These are phyloP conservation scores for Petrocephalus zakoni DNA, from an alignment of 2,113 vertebrate genomes.

Conservation along the genomic window DNA sequence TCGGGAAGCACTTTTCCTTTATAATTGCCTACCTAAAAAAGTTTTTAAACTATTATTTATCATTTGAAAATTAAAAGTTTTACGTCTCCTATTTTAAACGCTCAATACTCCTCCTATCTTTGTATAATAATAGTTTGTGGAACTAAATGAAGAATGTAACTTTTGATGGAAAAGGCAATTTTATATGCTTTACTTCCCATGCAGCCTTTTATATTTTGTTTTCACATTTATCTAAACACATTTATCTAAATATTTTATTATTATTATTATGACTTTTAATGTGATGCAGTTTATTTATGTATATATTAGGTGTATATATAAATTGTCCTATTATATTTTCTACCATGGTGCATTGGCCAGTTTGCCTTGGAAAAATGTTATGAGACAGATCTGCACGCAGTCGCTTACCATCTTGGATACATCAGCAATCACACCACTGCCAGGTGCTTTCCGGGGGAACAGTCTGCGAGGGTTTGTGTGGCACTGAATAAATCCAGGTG, in stretches of 20 bases:
- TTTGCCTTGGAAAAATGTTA: neutral
- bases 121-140: neutral
- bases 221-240: neutral
- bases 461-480: neutral
- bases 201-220: neutral
- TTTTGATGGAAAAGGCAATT: neutral
- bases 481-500: slow-evolving; percentile 58
- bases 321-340: neutral
- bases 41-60: neutral
- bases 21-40: slow-evolving; percentile 1
- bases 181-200: neutral
- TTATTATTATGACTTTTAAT: neutral
- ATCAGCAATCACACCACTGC: neutral
- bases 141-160: neutral
- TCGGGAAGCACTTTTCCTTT: neutral
- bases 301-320: neutral
- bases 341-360: neutral
- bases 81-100: neutral
- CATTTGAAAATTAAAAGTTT: neutral
- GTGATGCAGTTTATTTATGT: neutral
- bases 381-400: neutral
- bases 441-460: neutral
- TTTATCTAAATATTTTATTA: neutral
- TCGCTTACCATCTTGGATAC: neutral
- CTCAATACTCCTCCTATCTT: neutral